These are phyloP conservation scores for Drosophila tropicalis DNA, from an alignment of 1,140 invertebrate species.

Conservation along the genomic window DNA sequence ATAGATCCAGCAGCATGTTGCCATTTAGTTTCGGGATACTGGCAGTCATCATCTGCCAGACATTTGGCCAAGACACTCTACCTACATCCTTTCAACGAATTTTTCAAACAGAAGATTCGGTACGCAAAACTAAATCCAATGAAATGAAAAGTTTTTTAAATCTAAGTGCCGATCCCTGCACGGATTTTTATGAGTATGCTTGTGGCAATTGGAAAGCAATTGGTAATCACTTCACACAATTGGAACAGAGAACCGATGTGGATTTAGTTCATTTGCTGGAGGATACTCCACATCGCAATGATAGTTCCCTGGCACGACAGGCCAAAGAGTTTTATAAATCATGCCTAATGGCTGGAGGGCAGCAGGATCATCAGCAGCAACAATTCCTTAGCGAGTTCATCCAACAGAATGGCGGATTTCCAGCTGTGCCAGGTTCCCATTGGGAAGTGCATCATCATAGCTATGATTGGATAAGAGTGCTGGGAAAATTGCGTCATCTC, in stretches of 20 bases:
- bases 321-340: conserved; percentile 93
- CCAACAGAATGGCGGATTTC: conserved; percentile 72
- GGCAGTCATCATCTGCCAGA: neutral
- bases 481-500: conserved; percentile 87
- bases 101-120: conserved; percentile 80
- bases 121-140: conserved; percentile 82
- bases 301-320: conserved; percentile 83
- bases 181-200: conserved; percentile 91
- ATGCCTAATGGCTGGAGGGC: conserved; percentile 91
- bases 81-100: conserved; percentile 71
- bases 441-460: conserved; percentile 63
- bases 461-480: conserved; percentile 88
- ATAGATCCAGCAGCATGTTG: conserved; percentile 58
- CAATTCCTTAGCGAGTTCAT: conserved; percentile 88
- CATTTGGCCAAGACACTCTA: conserved; percentile 66
- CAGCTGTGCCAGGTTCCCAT: conserved; percentile 68
- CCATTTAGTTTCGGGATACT: neutral
- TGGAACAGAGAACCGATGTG: conserved; percentile 87
- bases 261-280: conserved; percentile 88
- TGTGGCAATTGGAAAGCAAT: conserved; percentile 85
- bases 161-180: conserved; percentile 89
- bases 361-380: conserved; percentile 90
- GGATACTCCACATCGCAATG: conserved; percentile 67
- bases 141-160: conserved; percentile 92
- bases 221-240: conserved; percentile 90